Percentiles rank a stretch among this genome's conserved stretches.
Conservation (phyloP, 2,888 invertebrate species). For the Epirrhoe alternata region DNA sequence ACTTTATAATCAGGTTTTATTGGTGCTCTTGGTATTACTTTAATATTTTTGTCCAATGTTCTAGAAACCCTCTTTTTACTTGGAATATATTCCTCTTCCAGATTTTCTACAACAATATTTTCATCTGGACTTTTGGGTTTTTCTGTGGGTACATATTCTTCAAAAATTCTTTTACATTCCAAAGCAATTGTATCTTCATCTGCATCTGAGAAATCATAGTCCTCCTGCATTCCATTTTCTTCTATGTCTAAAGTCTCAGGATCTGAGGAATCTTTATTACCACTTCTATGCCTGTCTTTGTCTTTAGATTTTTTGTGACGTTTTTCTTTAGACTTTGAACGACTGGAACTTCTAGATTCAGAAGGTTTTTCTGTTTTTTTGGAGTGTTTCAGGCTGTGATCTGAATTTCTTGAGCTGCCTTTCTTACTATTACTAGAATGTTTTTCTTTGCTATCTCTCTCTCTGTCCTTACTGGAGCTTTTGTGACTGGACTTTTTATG, state of each 20-base stretch:
- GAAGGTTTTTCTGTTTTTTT: slow-evolving; percentile 54
- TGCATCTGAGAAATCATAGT: slow-evolving; percentile 79
- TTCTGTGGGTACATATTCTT: slow-evolving; percentile 87
- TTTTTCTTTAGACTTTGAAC: slow-evolving; percentile 50
- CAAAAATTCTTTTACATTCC: slow-evolving; percentile 94
- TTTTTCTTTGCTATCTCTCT: slow-evolving; percentile 61
- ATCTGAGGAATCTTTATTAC: slow-evolving; percentile 53
- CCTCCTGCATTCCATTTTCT: slow-evolving; percentile 52
- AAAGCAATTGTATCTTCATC: slow-evolving; percentile 90
- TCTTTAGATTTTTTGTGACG: slow-evolving; percentile 57
- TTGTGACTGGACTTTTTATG: slow-evolving; percentile 65
- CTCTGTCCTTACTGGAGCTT: slow-evolving; percentile 66
- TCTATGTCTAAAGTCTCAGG: slow-evolving; percentile 52
- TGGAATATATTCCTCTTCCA: slow-evolving; percentile 72
- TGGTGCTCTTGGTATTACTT: slow-evolving; percentile 65
- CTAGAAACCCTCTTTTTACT: slow-evolving; percentile 91
- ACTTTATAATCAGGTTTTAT: slow-evolving; percentile 81
- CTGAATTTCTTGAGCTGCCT: slow-evolving; percentile 42
- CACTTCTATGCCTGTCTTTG: slow-evolving; percentile 32
- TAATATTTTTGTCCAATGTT: slow-evolving; percentile 82
- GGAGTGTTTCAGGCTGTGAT: slow-evolving; percentile 46
- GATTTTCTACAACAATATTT: slow-evolving; percentile 49
- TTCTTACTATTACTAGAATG: slow-evolving; percentile 56
- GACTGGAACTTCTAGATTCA: slow-evolving; percentile 56
- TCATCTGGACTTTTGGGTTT: slow-evolving; percentile 62